Percentiles rank a stretch among this genome's conserved stretches.
phyloP scores from a whole-genome alignment of 2,113 vertebrate species.

The Arothron firmamentum region DNA sequence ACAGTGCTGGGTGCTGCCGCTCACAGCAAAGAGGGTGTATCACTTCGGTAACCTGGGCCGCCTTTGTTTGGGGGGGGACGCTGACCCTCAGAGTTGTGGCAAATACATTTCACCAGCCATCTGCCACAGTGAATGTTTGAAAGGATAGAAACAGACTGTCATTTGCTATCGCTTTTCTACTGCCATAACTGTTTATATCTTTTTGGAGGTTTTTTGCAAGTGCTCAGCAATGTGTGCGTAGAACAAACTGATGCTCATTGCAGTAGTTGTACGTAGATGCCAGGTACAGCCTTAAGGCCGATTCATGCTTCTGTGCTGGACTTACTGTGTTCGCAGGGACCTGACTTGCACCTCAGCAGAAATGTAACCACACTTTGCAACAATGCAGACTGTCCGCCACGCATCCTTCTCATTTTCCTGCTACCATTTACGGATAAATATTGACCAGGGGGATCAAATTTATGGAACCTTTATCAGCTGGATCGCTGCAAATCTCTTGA shows the following conservation, averaged over 20 bases:
- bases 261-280: constrained; percentile 1
- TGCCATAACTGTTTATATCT: constrained; percentile 32
- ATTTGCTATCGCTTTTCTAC: constrained; percentile 33
- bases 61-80: constrained; percentile 5
- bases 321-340: too few relatives aligned
- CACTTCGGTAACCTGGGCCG: constrained; percentile 29
- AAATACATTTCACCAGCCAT: constrained; percentile 25
- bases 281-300: constrained; percentile 39
- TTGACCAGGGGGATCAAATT: too few relatives aligned
- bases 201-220: not conserved
- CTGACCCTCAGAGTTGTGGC: constrained; percentile 24
- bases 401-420: too few relatives aligned
- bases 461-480: too few relatives aligned
- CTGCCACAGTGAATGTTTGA: constrained; percentile 56
- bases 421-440: too few relatives aligned
- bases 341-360: not conserved
- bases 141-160: constrained; percentile 40
- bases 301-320: too few relatives aligned
- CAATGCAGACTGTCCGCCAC: too few relatives aligned
- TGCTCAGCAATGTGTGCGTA: constrained; percentile 26
- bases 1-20: constrained; percentile 28
- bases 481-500: too few relatives aligned
- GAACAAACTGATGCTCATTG: constrained; percentile 10
- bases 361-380: constrained; percentile 11
- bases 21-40: constrained; percentile 29